Evolutionary conservation across 2,888 invertebrate species (phyloP).

Genomic region (Lomographa bimaculata): DNA sequence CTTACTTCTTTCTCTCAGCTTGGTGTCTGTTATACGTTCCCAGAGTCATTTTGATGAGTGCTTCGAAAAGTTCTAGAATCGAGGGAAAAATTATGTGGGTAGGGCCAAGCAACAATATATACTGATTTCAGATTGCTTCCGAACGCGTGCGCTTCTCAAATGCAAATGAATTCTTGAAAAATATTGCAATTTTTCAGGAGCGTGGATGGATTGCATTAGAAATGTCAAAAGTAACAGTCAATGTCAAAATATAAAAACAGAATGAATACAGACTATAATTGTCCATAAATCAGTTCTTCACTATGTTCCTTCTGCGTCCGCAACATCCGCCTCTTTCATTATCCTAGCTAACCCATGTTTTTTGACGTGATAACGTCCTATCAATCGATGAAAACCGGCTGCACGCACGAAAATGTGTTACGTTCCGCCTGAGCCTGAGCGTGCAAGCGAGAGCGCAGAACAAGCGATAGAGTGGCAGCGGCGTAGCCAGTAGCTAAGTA

Average conservation of each 20-base stretch:
- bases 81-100: conserved; percentile 32
- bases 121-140: conserved; percentile 21
- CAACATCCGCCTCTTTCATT: too few species aligned
- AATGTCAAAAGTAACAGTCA: conserved; percentile 11
- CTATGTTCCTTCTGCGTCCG: too few species aligned
- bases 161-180: conserved; percentile 40
- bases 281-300: too few species aligned
- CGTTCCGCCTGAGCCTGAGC: too few species aligned
- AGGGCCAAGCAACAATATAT: conserved; percentile 24
- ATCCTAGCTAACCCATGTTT: too few species aligned
- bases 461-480: too few species aligned
- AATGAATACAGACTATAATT: conserved; percentile 11
- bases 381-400: too few species aligned
- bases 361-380: too few species aligned
- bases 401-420: too few species aligned
- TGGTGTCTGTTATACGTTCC: conserved; percentile 78
- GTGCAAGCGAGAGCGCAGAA: too few species aligned
- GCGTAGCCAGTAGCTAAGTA: too few species aligned
- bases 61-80: conserved; percentile 11
- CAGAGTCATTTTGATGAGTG: conserved; percentile 62
- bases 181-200: conserved; percentile 30
- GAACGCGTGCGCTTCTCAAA: conserved; percentile 35
- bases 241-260: conserved; percentile 18
- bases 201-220: conserved; percentile 37
- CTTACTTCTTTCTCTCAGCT: conserved; percentile 72